A percentile compares a stretch with the other conserved stretches of the same genome.
Evolutionary conservation across 2,113 vertebrate species (phyloP).

Genomic region (Tetrao urogallus): DNA sequence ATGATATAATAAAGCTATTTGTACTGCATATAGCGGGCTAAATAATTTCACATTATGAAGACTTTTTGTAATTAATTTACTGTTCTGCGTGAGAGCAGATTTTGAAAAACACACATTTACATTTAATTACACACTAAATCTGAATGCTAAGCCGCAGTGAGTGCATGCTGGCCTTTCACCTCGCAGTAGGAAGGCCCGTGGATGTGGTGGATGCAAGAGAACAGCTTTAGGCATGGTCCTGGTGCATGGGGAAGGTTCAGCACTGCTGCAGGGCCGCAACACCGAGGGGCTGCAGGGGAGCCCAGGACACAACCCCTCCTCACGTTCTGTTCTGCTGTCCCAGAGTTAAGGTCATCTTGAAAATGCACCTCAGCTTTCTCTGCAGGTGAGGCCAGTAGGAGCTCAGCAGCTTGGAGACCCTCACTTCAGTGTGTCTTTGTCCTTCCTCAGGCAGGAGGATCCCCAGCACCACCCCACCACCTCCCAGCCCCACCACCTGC

Average conservation of each 20-base stretch:
- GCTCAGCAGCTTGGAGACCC: neutral
- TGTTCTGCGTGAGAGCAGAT: neutral
- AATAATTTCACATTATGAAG: constrained; percentile 37
- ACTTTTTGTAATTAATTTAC: constrained; percentile 28
- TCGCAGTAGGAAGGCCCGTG: neutral
- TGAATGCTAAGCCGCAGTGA: neutral
- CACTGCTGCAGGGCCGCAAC: too few species aligned
- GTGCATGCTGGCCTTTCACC: neutral
- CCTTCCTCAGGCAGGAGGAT: neutral
- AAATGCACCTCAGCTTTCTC: neutral
- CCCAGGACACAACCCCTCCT: too few species aligned
- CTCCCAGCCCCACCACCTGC: constrained; percentile 22
- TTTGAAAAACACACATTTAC: neutral
- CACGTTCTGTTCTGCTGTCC: rapidly evolving
- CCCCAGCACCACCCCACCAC: neutral
- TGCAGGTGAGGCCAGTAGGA: neutral
- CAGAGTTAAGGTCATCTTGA: neutral
- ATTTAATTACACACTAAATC: neutral
- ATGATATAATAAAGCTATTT: constrained; percentile 51
- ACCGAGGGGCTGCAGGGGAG: too few species aligned
- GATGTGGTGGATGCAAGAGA: neutral
- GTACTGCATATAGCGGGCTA: neutral
- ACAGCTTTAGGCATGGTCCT: neutral
- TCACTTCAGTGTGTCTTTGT: neutral
- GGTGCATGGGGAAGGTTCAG: neutral